phyloP scores from a whole-genome alignment of 1,140 invertebrate species.

The Pseudomyrmex flavicornis region DNA sequence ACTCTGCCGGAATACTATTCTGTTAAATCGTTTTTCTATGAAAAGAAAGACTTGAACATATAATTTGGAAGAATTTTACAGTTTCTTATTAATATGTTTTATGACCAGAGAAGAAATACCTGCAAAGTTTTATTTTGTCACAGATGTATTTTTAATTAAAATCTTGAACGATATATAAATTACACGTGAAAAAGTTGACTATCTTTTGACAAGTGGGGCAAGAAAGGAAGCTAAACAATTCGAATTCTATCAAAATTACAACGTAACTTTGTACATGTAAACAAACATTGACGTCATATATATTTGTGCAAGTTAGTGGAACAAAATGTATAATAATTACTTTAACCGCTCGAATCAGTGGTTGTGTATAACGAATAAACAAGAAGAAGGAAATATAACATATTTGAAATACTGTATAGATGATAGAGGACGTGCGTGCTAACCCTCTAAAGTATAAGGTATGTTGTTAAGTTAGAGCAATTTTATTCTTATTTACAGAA shows the following conservation, averaged over 20 bases:
- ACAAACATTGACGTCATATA: conserved; percentile 52
- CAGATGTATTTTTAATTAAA: conserved; percentile 60
- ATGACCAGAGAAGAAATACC: conserved; percentile 43
- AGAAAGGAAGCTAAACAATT: conserved; percentile 16
- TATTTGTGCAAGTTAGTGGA: conserved; percentile 64
- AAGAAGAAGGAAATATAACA: conserved; percentile 68
- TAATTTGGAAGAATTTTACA: conserved; percentile 61
- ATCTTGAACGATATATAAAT: conserved; percentile 51
- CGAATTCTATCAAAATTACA: conserved; percentile 43
- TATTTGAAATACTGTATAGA: conserved; percentile 79
- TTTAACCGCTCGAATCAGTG: conserved; percentile 76
- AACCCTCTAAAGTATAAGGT: conserved; percentile 82
- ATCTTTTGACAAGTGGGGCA: conserved; percentile 62
- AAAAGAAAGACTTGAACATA: conserved; percentile 30
- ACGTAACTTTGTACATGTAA: conserved; percentile 62
- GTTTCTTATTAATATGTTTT: conserved; percentile 55
- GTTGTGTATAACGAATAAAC: conserved; percentile 72
- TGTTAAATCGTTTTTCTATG: conserved; percentile 52
- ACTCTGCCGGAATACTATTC: conserved; percentile 58
- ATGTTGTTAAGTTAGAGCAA: background rate
- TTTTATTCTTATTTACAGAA: background rate
- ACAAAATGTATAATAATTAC: conserved; percentile 79
- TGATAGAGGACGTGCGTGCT: conserved; percentile 81
- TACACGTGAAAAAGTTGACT: conserved; percentile 58
- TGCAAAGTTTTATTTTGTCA: conserved; percentile 66